A percentile compares a stretch with the other conserved stretches of the same genome.
Evolutionary conservation across 2,113 vertebrate genomes (phyloP).

Genomic region (Merops nubicus): DNA sequence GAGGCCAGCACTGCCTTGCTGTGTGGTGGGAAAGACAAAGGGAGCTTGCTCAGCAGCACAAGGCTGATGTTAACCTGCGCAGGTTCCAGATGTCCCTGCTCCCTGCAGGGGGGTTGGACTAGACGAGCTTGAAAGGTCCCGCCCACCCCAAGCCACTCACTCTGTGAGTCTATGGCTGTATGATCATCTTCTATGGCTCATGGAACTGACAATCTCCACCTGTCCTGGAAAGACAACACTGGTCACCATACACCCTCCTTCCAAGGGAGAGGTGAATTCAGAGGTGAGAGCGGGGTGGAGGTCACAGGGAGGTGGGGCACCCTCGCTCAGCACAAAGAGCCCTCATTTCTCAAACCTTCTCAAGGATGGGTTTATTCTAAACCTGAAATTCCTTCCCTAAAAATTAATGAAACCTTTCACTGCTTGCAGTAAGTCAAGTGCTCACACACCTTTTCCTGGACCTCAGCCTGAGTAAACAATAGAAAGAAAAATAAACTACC

Average conservation of each 20-base stretch:
- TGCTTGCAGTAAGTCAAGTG: neutral
- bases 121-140: neutral
- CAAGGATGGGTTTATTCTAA: neutral
- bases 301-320: neutral
- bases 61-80: no score
- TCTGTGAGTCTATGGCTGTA: neutral
- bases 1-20: no score
- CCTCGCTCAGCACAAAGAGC: neutral
- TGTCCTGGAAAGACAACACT: neutral
- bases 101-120: neutral
- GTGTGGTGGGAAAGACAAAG: no score
- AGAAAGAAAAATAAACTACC: neutral
- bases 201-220: neutral
- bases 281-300: neutral
- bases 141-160: neutral
- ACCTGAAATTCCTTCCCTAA: neutral
- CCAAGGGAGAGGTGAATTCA: no score
- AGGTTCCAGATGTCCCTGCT: neutral
- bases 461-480: neutral
- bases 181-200: rapidly evolving
- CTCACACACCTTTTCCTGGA: neutral
- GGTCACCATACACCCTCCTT: neutral
- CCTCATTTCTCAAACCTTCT: neutral
- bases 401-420: neutral
- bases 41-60: no score